Base-by-base conservation (phyloP, 2,888 invertebrate species). In the Leptogaster cylindrica region DNA sequence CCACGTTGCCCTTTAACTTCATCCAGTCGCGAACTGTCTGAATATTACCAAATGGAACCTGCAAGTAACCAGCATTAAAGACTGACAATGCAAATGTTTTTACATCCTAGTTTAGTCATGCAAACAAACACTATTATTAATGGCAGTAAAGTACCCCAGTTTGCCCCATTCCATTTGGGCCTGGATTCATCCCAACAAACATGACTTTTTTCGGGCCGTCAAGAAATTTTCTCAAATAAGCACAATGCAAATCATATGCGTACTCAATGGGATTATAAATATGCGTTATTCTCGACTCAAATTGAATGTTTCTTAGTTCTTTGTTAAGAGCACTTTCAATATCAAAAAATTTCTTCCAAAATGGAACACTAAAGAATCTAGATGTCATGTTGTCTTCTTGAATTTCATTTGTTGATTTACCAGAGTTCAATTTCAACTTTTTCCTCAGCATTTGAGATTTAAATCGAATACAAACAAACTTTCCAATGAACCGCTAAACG, bases 141-240 rank as follows among this genome's bases (percentile, higher is more conserved):
- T 28, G n/a, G 14, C 50, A 46, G 67, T 55, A n/a, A 16, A 12
- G 84, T 84, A 92, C 92, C 74, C 95, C 95, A 73, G 92, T 96
- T 81, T 97, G 96, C 25, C 90, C 91, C 96, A 96, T 96, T 70
- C 96, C 96, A 89, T 90, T 95, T 0, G 95, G 95, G n/a, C 96
- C 96, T 10, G 96, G 95, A 82, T 97, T 97, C 92, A 97, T 95
- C 3, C 96, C 96, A 69, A 97, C 84, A 77, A 93, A 92, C 73
- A 97, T 81, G 41, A 97, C 83, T 71, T 84, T 83, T 79, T 93
- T 94, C 16, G 79, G 79, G 0, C 84, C 83, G 66, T 81, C 84
- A 73, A 90, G 90, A 78, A 86, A 92, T 76, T 87, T 89, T 71
- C 83, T 81, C 8, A 93, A 84, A 80, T 91, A 97, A 73, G 86